A percentile compares a stretch with the other conserved stretches of the same genome.
These are phyloP conservation scores for Choristoneura rosaceana DNA, from an alignment of 2,888 invertebrate genomes.

Conservation along the genomic window DNA sequence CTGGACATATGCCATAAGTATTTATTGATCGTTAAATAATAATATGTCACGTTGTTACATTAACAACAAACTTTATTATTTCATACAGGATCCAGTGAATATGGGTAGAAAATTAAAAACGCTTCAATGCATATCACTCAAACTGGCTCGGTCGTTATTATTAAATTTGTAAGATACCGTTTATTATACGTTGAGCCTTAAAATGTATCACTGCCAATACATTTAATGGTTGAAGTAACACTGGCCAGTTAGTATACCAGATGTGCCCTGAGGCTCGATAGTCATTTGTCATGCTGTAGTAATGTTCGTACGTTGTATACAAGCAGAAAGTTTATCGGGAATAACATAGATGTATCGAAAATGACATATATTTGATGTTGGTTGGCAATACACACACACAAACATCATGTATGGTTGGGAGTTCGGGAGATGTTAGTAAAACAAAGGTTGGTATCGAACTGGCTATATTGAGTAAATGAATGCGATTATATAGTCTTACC, in stretches of 20 bases:
- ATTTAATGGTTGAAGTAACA: not conserved
- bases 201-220: not conserved
- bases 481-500: too few species aligned
- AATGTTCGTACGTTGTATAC: slow-evolving; percentile 54
- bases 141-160: slow-evolving; percentile 19
- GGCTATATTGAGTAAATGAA: too few species aligned
- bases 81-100: not conserved
- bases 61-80: not conserved
- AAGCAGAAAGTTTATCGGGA: slow-evolving; percentile 43
- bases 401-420: too few species aligned
- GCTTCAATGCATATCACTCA: slow-evolving; percentile 20
- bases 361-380: not conserved
- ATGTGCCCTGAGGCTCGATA: slow-evolving; percentile 46
- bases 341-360: slow-evolving; percentile 7
- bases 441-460: too few species aligned
- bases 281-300: slow-evolving; percentile 62
- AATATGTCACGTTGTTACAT: too few species aligned
- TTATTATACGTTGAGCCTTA: not conserved
- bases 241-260: slow-evolving; percentile 53
- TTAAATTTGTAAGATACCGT: slow-evolving; percentile 17
- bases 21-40: too few species aligned
- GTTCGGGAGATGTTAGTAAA: too few species aligned
- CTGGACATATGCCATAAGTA: too few species aligned
- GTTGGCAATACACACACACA: too few species aligned
- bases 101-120: slow-evolving; percentile 19